A percentile compares a stretch with the other conserved stretches of the same genome.
Conservation (phyloP, 2,888 invertebrate species). For the Agonopterix heracliana region DNA sequence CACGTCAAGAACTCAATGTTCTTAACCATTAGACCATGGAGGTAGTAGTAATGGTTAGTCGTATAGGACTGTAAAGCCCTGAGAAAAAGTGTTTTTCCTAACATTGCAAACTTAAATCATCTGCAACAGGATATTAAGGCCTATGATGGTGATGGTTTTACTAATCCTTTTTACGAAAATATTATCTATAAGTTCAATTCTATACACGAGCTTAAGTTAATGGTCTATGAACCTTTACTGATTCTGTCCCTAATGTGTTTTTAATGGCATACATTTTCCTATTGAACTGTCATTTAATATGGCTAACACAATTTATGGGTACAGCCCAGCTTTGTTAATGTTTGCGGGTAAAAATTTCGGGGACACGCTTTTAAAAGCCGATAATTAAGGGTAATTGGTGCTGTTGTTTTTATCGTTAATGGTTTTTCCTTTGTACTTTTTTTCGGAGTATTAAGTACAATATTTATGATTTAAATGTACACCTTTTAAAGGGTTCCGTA, state of each 20-base stretch:
- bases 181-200: not conserved
- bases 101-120: no score
- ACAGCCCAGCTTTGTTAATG: conserved; percentile 5
- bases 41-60: no score
- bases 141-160: no score
- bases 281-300: conserved; percentile 63
- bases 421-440: not conserved
- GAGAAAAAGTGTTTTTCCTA: no score
- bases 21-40: no score
- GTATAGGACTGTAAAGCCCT: no score
- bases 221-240: conserved; percentile 56
- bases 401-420: not conserved
- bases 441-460: not conserved
- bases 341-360: not conserved
- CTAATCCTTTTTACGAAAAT: no score
- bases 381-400: not conserved
- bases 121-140: no score
- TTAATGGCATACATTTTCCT: conserved; percentile 64
- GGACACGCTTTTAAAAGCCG: conserved; percentile 1
- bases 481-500: no score
- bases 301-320: conserved; percentile 49
- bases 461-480: no score
- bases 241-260: conserved; percentile 62
- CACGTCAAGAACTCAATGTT: no score
- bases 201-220: conserved; percentile 40